Percentiles rank a stretch among this genome's conserved stretches.
Evolutionary conservation across 2,888 invertebrate genomes (phyloP).

Genomic region (Temnothorax unifasciatus): DNA sequence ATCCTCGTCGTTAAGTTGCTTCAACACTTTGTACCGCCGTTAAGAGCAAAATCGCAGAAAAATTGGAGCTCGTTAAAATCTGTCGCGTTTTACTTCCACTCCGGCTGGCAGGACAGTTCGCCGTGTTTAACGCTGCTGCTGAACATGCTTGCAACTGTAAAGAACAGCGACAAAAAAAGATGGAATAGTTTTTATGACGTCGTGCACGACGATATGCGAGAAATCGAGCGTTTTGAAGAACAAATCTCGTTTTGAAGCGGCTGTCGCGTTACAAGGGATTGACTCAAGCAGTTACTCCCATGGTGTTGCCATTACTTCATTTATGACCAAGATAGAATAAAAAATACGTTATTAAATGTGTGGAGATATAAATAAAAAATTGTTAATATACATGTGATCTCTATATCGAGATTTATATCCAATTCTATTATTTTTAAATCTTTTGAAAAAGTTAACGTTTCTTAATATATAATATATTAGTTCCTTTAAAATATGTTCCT

Average conservation of each 20-base stretch:
- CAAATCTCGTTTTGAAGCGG: constrained; percentile 2
- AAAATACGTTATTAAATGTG: not conserved
- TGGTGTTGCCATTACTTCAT: not conserved
- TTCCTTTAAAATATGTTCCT: not conserved
- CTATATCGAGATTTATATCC: not conserved
- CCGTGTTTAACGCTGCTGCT: not conserved
- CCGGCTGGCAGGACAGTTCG: not conserved
- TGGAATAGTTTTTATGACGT: not conserved
- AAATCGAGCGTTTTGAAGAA: constrained; percentile 29
- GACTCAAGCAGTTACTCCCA: not conserved
- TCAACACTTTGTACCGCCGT: not conserved
- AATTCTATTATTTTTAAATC: not conserved
- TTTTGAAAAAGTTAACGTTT: not conserved
- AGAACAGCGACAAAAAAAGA: not conserved
- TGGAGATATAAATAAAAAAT: not conserved
- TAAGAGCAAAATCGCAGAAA: constrained; percentile 19
- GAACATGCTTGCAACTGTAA: not conserved
- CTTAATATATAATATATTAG: not conserved
- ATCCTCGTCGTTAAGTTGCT: constrained; percentile 6
- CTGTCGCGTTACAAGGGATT: not conserved
- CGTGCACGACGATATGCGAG: constrained; percentile 2
- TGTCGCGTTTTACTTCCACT: not conserved
- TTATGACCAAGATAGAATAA: not conserved
- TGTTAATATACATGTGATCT: too few species aligned
- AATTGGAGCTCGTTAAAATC: constrained; percentile 29